phyloP scores from a whole-genome alignment of 1,140 invertebrate genomes.

The Ostrea edulis region DNA sequence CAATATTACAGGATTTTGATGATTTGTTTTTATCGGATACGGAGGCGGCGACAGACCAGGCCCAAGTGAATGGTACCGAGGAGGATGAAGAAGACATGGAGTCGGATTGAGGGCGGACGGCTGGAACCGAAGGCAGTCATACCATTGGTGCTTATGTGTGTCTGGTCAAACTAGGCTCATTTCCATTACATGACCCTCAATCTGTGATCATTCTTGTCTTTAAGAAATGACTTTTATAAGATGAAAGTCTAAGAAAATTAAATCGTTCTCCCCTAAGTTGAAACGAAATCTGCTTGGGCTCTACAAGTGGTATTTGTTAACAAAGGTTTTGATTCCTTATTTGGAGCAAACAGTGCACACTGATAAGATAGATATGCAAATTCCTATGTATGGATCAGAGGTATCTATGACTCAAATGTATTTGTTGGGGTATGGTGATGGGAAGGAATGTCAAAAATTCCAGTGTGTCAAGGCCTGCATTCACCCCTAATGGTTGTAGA shows the following conservation, averaged over 20 bases:
- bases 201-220: not conserved
- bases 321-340: not conserved
- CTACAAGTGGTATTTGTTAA: not conserved
- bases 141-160: conserved; percentile 15
- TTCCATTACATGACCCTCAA: conserved; percentile 13
- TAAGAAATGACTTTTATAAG: not conserved
- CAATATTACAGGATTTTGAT: conserved; percentile 58
- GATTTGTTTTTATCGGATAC: conserved; percentile 58
- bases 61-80: conserved; percentile 10
- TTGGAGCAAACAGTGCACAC: not conserved
- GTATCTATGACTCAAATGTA: not conserved
- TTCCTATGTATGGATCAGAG: not conserved
- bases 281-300: not conserved
- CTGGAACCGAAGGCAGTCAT: not conserved
- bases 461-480: not conserved
- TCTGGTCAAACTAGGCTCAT: conserved; percentile 13
- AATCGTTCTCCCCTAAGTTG: not conserved
- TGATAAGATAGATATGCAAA: not conserved
- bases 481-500: conserved; percentile 10
- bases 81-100: conserved; percentile 46
- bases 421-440: not conserved
- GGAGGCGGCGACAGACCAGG: conserved; percentile 37
- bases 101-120: not conserved
- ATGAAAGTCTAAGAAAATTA: not conserved
- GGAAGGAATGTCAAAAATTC: not conserved